Evolutionary conservation across 92 coral and sea anemone species (phyloP).

Genomic region (Montipora capitata): DNA sequence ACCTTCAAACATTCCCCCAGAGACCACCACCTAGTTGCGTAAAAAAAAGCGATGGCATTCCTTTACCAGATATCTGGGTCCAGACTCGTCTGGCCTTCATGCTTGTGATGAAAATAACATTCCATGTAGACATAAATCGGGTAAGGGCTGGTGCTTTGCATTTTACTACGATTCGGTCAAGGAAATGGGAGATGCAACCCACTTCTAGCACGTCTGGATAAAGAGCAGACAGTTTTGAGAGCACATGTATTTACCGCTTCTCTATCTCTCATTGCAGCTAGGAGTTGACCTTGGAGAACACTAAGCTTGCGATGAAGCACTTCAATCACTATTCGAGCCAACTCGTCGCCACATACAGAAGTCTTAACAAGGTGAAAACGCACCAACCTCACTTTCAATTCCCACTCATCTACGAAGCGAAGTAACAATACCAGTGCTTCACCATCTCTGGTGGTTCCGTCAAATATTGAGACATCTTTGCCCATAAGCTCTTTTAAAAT

Average conservation of each 20-base stretch:
- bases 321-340: no score
- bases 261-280: constrained; percentile 59
- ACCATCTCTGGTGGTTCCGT: constrained; percentile 56
- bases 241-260: constrained; percentile 53
- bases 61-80: constrained; percentile 49
- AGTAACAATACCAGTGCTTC: constrained; percentile 50
- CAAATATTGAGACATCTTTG: constrained; percentile 47
- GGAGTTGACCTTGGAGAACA: constrained; percentile 30
- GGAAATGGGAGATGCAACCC: not conserved
- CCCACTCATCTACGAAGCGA: constrained; percentile 38
- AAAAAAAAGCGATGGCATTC: constrained; percentile 45
- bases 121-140: constrained; percentile 23
- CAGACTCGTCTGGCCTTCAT: constrained; percentile 40
- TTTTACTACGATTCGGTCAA: constrained; percentile 37
- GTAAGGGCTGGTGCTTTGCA: constrained; percentile 39
- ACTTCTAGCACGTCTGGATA: no score
- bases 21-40: constrained; percentile 49
- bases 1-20: constrained; percentile 40
- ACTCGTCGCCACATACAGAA: no score
- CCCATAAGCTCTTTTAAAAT: constrained; percentile 50
- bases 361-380: not conserved
- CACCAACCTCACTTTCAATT: not conserved
- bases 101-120: constrained; percentile 43
- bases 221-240: not conserved
- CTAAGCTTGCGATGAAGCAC: constrained; percentile 33